phyloP scores from a whole-genome alignment of 1,140 invertebrate species.

The Linepithema humile region DNA sequence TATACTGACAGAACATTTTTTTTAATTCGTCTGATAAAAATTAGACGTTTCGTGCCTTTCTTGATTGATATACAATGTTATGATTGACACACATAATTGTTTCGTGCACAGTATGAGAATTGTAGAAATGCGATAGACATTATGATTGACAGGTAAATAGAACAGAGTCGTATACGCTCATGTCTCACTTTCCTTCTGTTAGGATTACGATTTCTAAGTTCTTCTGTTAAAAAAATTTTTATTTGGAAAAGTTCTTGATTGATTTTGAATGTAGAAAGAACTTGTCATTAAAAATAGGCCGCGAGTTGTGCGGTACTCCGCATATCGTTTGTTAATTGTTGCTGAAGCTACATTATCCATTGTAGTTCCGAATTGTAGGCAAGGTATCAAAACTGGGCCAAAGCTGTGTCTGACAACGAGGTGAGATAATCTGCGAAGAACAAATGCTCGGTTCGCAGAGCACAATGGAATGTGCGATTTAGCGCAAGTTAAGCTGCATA shows the following conservation, averaged over 20 bases:
- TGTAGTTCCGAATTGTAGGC: conserved; percentile 5
- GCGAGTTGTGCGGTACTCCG: neutral
- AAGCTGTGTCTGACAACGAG: conserved; percentile 23
- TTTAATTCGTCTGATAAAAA: neutral
- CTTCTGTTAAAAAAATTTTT: neutral
- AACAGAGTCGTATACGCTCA: neutral
- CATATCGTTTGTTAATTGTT: neutral
- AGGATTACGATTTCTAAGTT: neutral
- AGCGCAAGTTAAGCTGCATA: neutral
- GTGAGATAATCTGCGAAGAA: conserved; percentile 45
- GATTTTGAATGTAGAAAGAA: neutral
- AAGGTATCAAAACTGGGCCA: conserved; percentile 33
- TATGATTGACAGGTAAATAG: neutral
- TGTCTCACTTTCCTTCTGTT: neutral
- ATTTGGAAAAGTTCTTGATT: neutral
- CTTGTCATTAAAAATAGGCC: neutral
- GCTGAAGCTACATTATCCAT: neutral
- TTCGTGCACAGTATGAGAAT: neutral
- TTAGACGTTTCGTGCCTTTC: neutral
- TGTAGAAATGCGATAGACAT: neutral
- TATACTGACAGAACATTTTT: neutral
- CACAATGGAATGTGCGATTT: conserved; percentile 28
- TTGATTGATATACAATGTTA: neutral
- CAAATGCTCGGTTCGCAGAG: conserved; percentile 53
- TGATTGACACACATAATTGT: neutral